A percentile compares a stretch with the other conserved stretches of the same genome.
Evolutionary conservation across 1,140 invertebrate genomes (phyloP).

Genomic region (Sitobion miscanthi): DNA sequence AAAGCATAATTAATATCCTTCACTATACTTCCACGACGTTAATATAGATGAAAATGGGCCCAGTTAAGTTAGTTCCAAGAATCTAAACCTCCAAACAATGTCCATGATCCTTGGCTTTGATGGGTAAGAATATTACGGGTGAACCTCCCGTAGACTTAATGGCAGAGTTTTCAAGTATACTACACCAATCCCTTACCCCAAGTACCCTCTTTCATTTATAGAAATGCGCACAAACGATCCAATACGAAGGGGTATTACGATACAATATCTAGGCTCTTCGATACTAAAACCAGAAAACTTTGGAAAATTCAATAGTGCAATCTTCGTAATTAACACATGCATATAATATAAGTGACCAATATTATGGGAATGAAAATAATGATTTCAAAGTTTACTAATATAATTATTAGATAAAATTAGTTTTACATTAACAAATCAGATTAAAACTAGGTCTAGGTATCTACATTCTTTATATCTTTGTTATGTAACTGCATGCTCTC

Average conservation of each 20-base stretch:
- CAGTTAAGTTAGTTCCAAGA: constrained; percentile 15
- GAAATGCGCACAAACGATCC: not conserved
- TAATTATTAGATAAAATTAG: not conserved
- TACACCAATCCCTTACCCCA: not conserved
- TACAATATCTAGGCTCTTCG: not conserved
- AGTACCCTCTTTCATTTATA: constrained; percentile 19
- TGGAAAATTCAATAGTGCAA: not conserved
- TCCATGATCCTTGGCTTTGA: constrained; percentile 27
- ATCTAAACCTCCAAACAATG: constrained; percentile 35
- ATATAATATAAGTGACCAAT: not conserved
- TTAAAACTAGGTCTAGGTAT: not conserved
- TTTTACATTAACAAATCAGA: not conserved
- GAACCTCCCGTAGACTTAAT: constrained; percentile 31
- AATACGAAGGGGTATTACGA: not conserved
- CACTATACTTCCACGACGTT: not conserved
- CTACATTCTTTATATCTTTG: not conserved
- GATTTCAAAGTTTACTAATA: not conserved
- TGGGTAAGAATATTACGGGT: not conserved
- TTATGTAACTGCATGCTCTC: not conserved
- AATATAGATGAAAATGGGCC: constrained; percentile 2
- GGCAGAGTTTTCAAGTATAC: constrained; percentile 10
- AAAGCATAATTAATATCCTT: constrained; percentile 32
- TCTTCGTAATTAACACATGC: not conserved
- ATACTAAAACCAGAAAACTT: not conserved
- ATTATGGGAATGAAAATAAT: not conserved